A percentile compares a stretch with the other conserved stretches of the same genome.
These are phyloP conservation scores for Phaethornis superciliosus DNA, from an alignment of 2,113 vertebrate genomes.

Conservation along the genomic window DNA sequence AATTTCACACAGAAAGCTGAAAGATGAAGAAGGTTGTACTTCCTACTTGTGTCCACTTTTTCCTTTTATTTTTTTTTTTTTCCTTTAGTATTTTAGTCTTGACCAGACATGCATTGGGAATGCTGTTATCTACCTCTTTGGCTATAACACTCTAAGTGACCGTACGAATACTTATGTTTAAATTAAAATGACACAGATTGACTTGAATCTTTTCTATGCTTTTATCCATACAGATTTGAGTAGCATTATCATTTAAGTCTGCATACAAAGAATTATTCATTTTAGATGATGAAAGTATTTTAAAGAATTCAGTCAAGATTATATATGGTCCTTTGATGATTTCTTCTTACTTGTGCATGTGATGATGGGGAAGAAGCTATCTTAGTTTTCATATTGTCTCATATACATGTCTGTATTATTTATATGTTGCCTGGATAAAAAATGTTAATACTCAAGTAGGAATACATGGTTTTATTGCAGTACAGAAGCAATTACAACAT, in stretches of 20 bases:
- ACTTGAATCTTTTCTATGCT: accelerated
- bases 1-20: not conserved
- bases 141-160: not conserved
- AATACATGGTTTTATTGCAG: not conserved
- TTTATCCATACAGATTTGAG: not conserved
- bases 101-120: not conserved
- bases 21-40: not conserved
- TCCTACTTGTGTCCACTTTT: not conserved
- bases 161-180: not conserved
- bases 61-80: not conserved
- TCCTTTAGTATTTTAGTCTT: not conserved
- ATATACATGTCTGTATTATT: not conserved
- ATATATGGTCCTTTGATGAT: not conserved
- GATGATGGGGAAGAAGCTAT: not conserved
- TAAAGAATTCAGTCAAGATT: not conserved
- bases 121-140: not conserved
- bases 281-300: not conserved
- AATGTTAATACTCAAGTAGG: not conserved
- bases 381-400: not conserved
- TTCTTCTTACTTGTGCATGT: not conserved
- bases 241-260: not conserved
- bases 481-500: not conserved
- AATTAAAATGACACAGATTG: not conserved
- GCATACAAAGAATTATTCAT: not conserved
- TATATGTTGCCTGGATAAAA: not conserved